A percentile compares a stretch with the other conserved stretches of the same genome.
Evolutionary conservation across 2,797 vertebrate genomes (phyloP).

Genomic region (Centropyge bicolor): DNA sequence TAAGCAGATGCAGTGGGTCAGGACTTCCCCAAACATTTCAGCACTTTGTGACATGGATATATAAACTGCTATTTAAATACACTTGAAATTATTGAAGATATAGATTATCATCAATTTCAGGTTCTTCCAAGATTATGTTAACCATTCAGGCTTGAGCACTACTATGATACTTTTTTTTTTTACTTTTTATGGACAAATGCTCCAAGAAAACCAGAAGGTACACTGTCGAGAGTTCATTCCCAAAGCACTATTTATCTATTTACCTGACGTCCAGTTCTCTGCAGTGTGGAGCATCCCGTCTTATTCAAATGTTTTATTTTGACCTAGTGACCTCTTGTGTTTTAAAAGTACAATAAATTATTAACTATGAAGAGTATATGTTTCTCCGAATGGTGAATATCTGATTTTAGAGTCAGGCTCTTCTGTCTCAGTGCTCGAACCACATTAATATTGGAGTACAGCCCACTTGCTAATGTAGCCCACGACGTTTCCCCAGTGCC

Average conservation of each 20-base stretch:
- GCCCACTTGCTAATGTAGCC: conserved; percentile 77
- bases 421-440: conserved; percentile 36
- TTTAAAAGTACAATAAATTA: conserved; percentile 66
- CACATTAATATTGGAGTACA: conserved; percentile 39
- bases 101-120: conserved; percentile 42
- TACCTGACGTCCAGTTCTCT: conserved; percentile 50
- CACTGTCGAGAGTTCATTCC: conserved; percentile 56
- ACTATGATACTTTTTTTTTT: conserved; percentile 14
- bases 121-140: conserved; percentile 63
- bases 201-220: conserved; percentile 47
- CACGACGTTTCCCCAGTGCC: conserved; percentile 78
- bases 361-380: conserved; percentile 49
- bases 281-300: conserved; percentile 42
- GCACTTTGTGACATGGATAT: conserved; percentile 39
- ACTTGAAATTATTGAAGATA: conserved; percentile 10
- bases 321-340: conserved; percentile 43
- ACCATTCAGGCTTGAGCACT: conserved; percentile 38
- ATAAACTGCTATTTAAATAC: conserved; percentile 25
- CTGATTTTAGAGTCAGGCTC: conserved; percentile 29
- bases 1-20: conserved; percentile 15
- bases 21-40: conserved; percentile 24
- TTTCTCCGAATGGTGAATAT: conserved; percentile 38
- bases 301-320: conserved; percentile 61
- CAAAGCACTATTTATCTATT: conserved; percentile 70
- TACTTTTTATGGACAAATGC: conserved; percentile 14